Base-by-base conservation (phyloP, 2,888 invertebrate species). In the Platynereis dumerilii region DNA sequence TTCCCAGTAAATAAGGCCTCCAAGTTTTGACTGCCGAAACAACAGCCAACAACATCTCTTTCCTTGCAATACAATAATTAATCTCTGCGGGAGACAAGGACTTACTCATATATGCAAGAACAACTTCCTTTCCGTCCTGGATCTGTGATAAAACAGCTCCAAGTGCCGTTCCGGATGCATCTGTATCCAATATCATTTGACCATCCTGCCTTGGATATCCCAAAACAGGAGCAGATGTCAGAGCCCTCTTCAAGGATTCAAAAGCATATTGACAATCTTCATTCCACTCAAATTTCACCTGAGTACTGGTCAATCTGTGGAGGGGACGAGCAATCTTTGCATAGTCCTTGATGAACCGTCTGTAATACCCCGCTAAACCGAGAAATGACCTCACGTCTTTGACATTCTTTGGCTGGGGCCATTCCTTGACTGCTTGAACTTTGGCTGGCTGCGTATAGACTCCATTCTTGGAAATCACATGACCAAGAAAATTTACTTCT, bases 31-130 rank as follows among this genome's bases (percentile, higher is more conserved):
- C 59, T n/a, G 55, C 48, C 29, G 39, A 2, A 12, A 70, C 64
- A 12, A 71, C 61, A 22, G 68, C 69, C n/a, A 69, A 55, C n/a
- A 69, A 55, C 20, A 72, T 45, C 60, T 72, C 71, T 44, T 62
- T 55, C 28, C 68, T 5, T 10, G 69, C 61, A 2, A 65, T 64
- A 48, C 58, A 59, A 44, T 69, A 69, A 20, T 64, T 65, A n/a
- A 63, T 52, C 52, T 72, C 69, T 53, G 63, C 56, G 55, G 59
- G 63, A 2, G 56, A 48, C 10, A 70, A 55, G n/a, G 60, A 44
- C 58, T 58, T 69, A 57, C 68, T 65, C 34, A 55, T 63, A 53
- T 70, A 70, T n/a, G 61, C 64, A 24, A 69, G 58, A 12, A 58
- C 58, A 39, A 58, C 24, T 53, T 62, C 56, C 26, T 57, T 24